Evolutionary conservation across 2,888 invertebrate species (phyloP).

Genomic region (Euplexia lucipara): DNA sequence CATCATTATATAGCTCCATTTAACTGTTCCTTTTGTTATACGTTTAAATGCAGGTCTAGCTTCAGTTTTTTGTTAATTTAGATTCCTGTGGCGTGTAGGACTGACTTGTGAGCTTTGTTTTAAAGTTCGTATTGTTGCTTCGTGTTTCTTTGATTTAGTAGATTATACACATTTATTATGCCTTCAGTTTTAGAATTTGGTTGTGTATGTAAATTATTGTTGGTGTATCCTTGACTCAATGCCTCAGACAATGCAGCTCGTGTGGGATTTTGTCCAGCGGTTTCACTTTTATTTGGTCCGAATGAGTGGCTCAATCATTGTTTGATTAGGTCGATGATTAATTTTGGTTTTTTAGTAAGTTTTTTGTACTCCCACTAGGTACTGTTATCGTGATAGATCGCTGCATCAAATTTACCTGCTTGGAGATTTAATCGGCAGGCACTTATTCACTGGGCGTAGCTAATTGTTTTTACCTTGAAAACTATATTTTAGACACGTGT

Average conservation of each 20-base stretch:
- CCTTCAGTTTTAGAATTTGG: slow-evolving; percentile 15
- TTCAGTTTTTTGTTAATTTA: slow-evolving; percentile 60
- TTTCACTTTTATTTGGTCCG: not conserved
- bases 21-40: slow-evolving; percentile 68
- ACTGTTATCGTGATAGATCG: slow-evolving; percentile 2
- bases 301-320: too few species aligned
- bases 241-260: not conserved
- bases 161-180: not conserved
- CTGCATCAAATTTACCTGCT: not conserved
- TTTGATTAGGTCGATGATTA: slow-evolving; percentile 6
- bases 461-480: slow-evolving; percentile 32
- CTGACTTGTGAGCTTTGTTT: slow-evolving; percentile 20
- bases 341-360: slow-evolving; percentile 3
- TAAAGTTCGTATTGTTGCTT: slow-evolving; percentile 26
- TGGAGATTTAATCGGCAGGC: slow-evolving; percentile 11
- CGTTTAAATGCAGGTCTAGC: slow-evolving; percentile 62
- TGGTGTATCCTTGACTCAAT: slow-evolving; percentile 4
- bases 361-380: slow-evolving; percentile 1
- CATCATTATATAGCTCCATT: slow-evolving; percentile 67
- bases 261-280: slow-evolving; percentile 3
- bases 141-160: slow-evolving; percentile 17
- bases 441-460: slow-evolving; percentile 6
- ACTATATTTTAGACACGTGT: slow-evolving; percentile 18
- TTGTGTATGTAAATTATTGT: slow-evolving; percentile 21
- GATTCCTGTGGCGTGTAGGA: slow-evolving; percentile 38